phyloP scores from a whole-genome alignment of 2,113 vertebrate genomes.

The Smithornis capensis region DNA sequence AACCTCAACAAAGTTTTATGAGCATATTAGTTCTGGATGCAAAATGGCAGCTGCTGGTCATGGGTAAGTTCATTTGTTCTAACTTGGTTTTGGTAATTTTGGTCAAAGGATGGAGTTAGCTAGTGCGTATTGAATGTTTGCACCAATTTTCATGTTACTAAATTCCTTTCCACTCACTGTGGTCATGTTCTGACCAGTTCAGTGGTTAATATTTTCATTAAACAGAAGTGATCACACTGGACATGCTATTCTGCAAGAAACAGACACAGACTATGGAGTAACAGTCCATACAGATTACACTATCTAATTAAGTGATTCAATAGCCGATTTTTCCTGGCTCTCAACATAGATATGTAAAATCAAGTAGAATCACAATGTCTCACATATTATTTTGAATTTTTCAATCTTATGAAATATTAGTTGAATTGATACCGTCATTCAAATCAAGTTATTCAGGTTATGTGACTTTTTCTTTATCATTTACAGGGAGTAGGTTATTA shows the following conservation, averaged over 20 bases:
- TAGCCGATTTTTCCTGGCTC: background rate
- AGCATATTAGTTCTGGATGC: background rate
- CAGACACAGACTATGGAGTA: background rate
- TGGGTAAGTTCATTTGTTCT: background rate
- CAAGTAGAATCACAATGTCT: background rate
- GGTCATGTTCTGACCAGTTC: background rate
- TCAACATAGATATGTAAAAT: background rate
- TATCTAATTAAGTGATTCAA: background rate
- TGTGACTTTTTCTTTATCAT: background rate
- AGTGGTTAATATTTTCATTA: background rate
- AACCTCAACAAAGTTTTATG: too few relatives aligned
- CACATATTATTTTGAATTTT: background rate
- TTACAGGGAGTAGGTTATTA: accelerated
- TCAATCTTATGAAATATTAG: background rate
- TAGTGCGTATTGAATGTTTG: background rate
- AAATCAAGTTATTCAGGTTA: background rate
- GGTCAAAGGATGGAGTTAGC: accelerated
- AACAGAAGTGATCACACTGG: background rate
- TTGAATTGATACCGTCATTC: background rate
- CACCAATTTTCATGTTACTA: background rate
- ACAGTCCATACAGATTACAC: background rate
- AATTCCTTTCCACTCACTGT: background rate
- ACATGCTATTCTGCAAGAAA: background rate
- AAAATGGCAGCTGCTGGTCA: background rate
- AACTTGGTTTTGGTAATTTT: background rate